Evolutionary conservation across 2,888 invertebrate species (phyloP).

Genomic region (Drosophila nigricruria): DNA sequence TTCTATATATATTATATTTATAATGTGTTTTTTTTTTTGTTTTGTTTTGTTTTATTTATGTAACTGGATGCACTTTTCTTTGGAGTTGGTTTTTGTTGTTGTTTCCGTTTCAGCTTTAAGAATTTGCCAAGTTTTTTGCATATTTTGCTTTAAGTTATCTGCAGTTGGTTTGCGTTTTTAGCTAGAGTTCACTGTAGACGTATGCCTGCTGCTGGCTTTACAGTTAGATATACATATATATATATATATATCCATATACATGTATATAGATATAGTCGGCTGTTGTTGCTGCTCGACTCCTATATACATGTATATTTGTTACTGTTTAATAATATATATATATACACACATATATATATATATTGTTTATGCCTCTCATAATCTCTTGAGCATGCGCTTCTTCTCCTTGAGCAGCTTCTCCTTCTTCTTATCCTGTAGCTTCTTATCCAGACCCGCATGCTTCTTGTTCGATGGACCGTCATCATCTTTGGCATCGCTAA

Average conservation of each 20-base stretch:
- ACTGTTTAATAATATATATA: neutral
- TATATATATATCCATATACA: neutral
- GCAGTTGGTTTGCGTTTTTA: neutral
- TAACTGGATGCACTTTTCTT: slow-evolving; percentile 77
- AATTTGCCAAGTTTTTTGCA: slow-evolving; percentile 12
- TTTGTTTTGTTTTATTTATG: slow-evolving; percentile 42
- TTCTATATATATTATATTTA: slow-evolving; percentile 29
- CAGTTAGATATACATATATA: neutral
- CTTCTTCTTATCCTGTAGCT: slow-evolving; percentile 90
- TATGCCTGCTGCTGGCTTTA: slow-evolving; percentile 48
- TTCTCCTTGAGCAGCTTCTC: slow-evolving; percentile 91
- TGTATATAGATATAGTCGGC: neutral
- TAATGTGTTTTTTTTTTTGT: slow-evolving; percentile 10
- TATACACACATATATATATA: neutral
- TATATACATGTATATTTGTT: neutral
- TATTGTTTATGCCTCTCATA: slow-evolving; percentile 87
- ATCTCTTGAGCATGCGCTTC: slow-evolving; percentile 93
- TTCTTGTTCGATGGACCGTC: slow-evolving; percentile 93
- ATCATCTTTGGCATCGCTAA: slow-evolving; percentile 83
- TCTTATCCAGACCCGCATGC: slow-evolving; percentile 91
- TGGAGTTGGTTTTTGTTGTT: slow-evolving; percentile 60
- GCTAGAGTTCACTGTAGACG: slow-evolving; percentile 57
- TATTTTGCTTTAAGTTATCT: slow-evolving; percentile 3
- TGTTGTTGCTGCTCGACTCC: neutral
- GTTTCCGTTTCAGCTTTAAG: slow-evolving; percentile 1